These are phyloP conservation scores for Gisinianus flammeolus DNA, from an alignment of 2,888 invertebrate genomes.

Conservation along the genomic window DNA sequence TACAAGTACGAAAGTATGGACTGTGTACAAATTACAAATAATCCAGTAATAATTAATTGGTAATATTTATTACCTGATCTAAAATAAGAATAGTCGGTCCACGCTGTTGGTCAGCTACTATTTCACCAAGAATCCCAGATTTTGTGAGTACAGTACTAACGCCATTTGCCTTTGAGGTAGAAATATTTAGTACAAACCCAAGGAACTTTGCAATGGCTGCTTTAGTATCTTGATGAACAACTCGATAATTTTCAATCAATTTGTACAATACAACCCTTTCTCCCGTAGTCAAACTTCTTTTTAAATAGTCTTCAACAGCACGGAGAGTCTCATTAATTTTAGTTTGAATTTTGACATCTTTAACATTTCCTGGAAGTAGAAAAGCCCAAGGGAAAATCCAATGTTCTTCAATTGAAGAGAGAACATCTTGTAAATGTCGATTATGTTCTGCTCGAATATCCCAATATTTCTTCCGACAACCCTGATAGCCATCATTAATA, in stretches of 20 bases:
- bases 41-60: no score
- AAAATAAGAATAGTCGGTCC: slow-evolving; percentile 54
- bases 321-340: slow-evolving; percentile 32
- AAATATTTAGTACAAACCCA: slow-evolving; percentile 36
- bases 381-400: slow-evolving; percentile 56
- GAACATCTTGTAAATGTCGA: slow-evolving; percentile 42
- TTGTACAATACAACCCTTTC: slow-evolving; percentile 50
- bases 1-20: no score
- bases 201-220: slow-evolving; percentile 27
- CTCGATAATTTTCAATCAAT: slow-evolving; percentile 52
- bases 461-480: slow-evolving; percentile 51
- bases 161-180: slow-evolving; percentile 18
- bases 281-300: slow-evolving; percentile 32
- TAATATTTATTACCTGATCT: slow-evolving; percentile 46
- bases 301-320: slow-evolving; percentile 33
- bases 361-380: slow-evolving; percentile 53
- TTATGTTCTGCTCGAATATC: slow-evolving; percentile 52
- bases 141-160: slow-evolving; percentile 40
- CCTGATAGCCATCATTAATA: slow-evolving; percentile 49
- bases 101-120: slow-evolving; percentile 35
- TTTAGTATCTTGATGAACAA: slow-evolving; percentile 30
- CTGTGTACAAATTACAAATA: no score
- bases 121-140: slow-evolving; percentile 27
- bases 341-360: slow-evolving; percentile 42
- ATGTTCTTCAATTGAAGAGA: slow-evolving; percentile 51